A percentile compares a stretch with the other conserved stretches of the same genome.
These are phyloP conservation scores for Eolophus roseicapilla DNA, from an alignment of 2,113 vertebrate species.

Conservation along the genomic window DNA sequence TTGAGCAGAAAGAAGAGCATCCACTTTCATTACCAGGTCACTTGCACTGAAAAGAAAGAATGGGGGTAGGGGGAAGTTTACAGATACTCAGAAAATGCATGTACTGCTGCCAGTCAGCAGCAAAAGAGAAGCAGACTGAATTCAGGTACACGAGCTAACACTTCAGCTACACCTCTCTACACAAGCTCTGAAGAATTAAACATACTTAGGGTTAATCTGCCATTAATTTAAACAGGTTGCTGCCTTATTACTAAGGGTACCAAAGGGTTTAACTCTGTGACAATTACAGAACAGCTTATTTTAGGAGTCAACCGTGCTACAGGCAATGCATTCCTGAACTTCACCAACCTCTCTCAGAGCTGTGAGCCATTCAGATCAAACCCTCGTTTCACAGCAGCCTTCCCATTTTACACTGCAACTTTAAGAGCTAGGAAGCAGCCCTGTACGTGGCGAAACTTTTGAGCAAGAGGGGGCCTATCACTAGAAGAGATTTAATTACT, in stretches of 20 bases:
- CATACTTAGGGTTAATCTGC: background rate
- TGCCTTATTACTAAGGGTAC: background rate
- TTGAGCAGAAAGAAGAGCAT: slow-evolving; percentile 92
- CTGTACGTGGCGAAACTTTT: background rate
- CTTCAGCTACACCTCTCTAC: background rate
- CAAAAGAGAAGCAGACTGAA: background rate
- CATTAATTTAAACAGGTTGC: background rate
- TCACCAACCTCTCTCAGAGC: background rate
- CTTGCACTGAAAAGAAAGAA: slow-evolving; percentile 81
- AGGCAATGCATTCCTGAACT: background rate
- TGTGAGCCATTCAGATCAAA: background rate
- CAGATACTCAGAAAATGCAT: background rate
- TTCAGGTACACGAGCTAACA: background rate
- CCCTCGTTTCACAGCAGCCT: background rate
- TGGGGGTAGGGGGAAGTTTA: background rate
- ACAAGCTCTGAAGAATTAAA: background rate
- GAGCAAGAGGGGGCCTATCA: background rate
- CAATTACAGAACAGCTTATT: background rate
- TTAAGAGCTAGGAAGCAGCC: background rate
- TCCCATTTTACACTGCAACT: background rate
- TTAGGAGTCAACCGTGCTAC: background rate
- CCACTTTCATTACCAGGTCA: slow-evolving; percentile 97
- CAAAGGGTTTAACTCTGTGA: background rate
- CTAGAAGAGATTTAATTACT: background rate
- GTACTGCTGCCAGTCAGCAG: background rate